Evolutionary conservation across 2,888 invertebrate genomes (phyloP).

Genomic region (Plebejus anna): DNA sequence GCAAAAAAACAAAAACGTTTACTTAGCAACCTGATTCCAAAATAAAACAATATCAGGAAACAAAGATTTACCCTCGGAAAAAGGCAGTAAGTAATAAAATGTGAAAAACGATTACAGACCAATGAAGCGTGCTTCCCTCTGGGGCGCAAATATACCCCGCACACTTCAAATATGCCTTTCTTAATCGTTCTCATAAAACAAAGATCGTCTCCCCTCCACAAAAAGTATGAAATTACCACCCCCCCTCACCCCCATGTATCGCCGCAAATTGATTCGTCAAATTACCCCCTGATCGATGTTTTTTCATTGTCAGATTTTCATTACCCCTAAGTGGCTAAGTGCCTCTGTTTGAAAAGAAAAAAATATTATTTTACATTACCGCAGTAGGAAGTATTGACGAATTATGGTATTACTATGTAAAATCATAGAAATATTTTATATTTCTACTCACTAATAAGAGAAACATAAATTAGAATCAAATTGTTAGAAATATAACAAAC

Average conservation of each 20-base stretch:
- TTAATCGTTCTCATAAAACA: conserved; percentile 81
- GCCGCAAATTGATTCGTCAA: conserved; percentile 68
- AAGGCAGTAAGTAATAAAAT: conserved; percentile 67
- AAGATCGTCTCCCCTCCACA: conserved; percentile 72
- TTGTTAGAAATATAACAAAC: too few species aligned
- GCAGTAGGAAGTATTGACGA: background rate
- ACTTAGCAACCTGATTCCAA: too few species aligned
- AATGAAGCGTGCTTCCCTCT: conserved; percentile 76
- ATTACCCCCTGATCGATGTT: conserved; percentile 65
- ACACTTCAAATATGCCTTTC: conserved; percentile 81
- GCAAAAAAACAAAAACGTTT: too few species aligned
- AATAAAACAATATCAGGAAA: conserved; percentile 37
- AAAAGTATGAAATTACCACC: conserved; percentile 62
- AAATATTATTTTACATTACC: background rate
- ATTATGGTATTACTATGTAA: too few species aligned
- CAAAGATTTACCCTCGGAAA: conserved; percentile 52
- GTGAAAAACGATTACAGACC: conserved; percentile 78
- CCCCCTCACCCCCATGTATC: conserved; percentile 56
- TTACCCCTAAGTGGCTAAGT: conserved; percentile 8
- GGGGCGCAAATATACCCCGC: conserved; percentile 75
- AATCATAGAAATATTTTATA: too few species aligned
- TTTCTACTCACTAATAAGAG: too few species aligned
- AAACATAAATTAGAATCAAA: too few species aligned
- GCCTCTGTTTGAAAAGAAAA: background rate
- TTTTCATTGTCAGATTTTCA: conserved; percentile 40